Evolutionary conservation across 2,888 invertebrate genomes (phyloP).

Genomic region (Dryomyza anilis): DNA sequence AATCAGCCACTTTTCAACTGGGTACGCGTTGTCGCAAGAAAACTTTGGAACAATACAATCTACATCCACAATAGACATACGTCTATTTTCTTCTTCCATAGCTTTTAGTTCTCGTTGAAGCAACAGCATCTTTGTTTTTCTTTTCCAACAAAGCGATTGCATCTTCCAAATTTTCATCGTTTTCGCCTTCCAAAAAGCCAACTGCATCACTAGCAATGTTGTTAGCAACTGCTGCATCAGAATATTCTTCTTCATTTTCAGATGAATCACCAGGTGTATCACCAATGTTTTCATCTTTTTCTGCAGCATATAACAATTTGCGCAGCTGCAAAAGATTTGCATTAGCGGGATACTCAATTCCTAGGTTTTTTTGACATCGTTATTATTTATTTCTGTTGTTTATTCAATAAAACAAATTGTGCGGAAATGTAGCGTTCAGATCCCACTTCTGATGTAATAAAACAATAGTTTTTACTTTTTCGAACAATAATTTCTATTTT

Average conservation of each 20-base stretch:
- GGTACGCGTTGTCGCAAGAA: constrained; percentile 9
- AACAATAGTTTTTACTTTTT: not conserved
- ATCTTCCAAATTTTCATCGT: not conserved
- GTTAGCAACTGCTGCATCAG: not conserved
- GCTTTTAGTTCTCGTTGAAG: too few relatives aligned
- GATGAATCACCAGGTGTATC: too few relatives aligned
- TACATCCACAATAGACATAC: not conserved
- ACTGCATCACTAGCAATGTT: not conserved
- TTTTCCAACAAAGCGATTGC: not conserved
- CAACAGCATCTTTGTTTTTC: too few relatives aligned
- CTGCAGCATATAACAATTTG: not conserved
- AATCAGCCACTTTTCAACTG: constrained; percentile 12
- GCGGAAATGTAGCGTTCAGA: too few relatives aligned
- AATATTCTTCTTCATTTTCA: too few relatives aligned
- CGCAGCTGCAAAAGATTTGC: not conserved
- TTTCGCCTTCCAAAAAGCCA: not conserved
- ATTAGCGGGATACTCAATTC: not conserved
- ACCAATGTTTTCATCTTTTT: too few relatives aligned
- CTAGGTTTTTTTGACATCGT: not conserved
- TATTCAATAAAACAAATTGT: too few relatives aligned
- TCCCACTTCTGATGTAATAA: constrained; percentile 9
- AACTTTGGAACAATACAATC: too few relatives aligned
- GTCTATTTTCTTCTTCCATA: not conserved
- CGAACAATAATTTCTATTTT: not conserved
- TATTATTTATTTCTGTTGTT: not conserved